Evolutionary conservation across 2,113 vertebrate species (phyloP), one percentile per base, ranked within the genome.

Genomic region (Oreocharis arfaki): DNA sequence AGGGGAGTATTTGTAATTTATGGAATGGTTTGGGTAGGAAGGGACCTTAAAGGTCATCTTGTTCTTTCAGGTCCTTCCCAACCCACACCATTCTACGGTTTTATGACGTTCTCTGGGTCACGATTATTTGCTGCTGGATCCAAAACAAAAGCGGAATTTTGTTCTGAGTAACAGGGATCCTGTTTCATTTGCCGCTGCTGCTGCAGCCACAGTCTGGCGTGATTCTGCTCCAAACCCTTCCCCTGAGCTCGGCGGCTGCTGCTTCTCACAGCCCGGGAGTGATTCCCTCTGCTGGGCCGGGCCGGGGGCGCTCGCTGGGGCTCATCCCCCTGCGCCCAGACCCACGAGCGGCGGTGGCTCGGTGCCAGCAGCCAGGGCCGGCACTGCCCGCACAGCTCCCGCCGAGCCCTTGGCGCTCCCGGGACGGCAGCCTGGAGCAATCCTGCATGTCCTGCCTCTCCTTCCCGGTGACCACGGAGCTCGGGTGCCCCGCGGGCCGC

Each of bases 211-310:
- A 56, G 8, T 2, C n/a, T 1, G 61, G 10, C 47, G 33, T 1
- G 9, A 7, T 35, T 33, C 49, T 83, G 73, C 67, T 50, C 8
- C 1, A 7, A n/a, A 17, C 1, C 18, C 37, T 2, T 24, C 10
- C n/a, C 52, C 35, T 49, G 49, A 5, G 4, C 42, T 16, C 0
- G 1, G 14, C 26, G 6, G 60, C 20, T 13, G 49, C 60, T 39
- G 30, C 44, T 27, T 11, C 35, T 11, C 47, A 3, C 1, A 6
- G 4, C 11, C 32, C 24, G 35, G 4, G 16, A 28, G 4, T 0
- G 19, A 8, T 23, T 37, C 46, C 35, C 24, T 1, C 49, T 64
- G 26, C 3, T 3, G 39, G 17, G 53, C 55, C 32, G 5, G 0
- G 8, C 9, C 12, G 4, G 5, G 65, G 6, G 33, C 0, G 7